Conservation (phyloP, 2,888 invertebrate species). For the Lasiommata megera region DNA sequence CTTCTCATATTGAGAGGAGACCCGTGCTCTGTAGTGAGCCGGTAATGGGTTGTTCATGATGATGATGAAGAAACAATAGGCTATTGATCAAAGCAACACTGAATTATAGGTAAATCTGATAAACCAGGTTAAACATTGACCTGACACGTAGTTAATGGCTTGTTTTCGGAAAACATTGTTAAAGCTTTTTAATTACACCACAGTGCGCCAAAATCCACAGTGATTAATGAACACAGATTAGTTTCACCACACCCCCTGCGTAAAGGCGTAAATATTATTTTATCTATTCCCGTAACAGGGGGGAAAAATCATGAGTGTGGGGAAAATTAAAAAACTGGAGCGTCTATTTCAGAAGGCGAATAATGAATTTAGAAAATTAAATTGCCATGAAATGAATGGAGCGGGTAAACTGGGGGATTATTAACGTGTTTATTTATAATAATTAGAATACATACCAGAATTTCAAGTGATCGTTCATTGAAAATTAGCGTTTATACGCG, state of each 20-base stretch:
- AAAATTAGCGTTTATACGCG: too few species aligned
- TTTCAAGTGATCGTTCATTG: too few species aligned
- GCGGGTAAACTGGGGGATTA: not conserved
- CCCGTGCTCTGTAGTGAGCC: too few species aligned
- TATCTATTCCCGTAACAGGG: conserved; percentile 6
- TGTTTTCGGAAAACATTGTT: conserved; percentile 11
- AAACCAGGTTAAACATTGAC: not conserved
- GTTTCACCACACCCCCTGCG: conserved; percentile 17
- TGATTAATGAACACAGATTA: conserved; percentile 30
- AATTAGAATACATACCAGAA: too few species aligned
- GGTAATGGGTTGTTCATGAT: too few species aligned
- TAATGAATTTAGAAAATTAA: not conserved
- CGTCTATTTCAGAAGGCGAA: too few species aligned
- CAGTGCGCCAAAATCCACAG: conserved; percentile 20
- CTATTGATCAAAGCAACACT: too few species aligned
- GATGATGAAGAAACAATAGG: too few species aligned
- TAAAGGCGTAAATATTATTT: conserved; percentile 17
- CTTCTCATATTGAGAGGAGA: too few species aligned
- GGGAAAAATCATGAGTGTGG: too few species aligned
- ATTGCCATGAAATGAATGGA: not conserved
- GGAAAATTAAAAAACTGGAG: too few species aligned
- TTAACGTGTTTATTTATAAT: too few species aligned
- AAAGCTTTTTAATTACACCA: conserved; percentile 20
- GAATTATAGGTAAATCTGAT: not conserved
- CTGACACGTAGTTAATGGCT: conserved; percentile 1